Evolutionary conservation across 2,888 invertebrate genomes (phyloP).

Genomic region (Pteria penguin): DNA sequence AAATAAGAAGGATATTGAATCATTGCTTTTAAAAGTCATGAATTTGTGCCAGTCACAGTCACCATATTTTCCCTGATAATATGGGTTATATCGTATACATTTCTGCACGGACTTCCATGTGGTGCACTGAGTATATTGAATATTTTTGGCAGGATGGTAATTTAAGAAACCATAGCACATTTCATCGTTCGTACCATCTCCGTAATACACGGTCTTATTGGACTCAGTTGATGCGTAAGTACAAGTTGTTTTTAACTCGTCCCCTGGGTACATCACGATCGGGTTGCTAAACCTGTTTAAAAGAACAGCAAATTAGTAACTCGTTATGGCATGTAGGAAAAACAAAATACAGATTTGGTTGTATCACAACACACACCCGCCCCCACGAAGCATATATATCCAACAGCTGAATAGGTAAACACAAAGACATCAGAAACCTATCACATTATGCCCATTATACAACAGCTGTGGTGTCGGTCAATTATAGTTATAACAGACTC

Average conservation of each 20-base stretch:
- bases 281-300: constrained; percentile 59
- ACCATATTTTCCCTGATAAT: constrained; percentile 45
- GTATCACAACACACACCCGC: no score
- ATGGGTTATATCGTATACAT: constrained; percentile 53
- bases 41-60: constrained; percentile 54
- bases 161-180: constrained; percentile 64
- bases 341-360: neutral
- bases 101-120: constrained; percentile 55
- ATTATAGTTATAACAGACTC: no score
- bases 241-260: constrained; percentile 56
- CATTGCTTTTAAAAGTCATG: constrained; percentile 21
- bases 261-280: constrained; percentile 54
- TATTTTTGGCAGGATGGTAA: constrained; percentile 51
- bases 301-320: neutral
- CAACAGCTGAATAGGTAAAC: no score
- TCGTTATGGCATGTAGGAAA: neutral
- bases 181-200: constrained; percentile 56
- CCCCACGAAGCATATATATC: no score
- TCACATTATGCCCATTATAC: no score
- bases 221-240: constrained; percentile 46
- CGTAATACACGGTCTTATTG: constrained; percentile 45
- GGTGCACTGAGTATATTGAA: constrained; percentile 49
- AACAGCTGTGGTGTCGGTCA: no score
- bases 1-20: constrained; percentile 14
- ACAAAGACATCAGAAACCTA: no score